These are phyloP conservation scores for Gryon sp. DNA, from an alignment of 1,140 invertebrate genomes.

Conservation along the genomic window DNA sequence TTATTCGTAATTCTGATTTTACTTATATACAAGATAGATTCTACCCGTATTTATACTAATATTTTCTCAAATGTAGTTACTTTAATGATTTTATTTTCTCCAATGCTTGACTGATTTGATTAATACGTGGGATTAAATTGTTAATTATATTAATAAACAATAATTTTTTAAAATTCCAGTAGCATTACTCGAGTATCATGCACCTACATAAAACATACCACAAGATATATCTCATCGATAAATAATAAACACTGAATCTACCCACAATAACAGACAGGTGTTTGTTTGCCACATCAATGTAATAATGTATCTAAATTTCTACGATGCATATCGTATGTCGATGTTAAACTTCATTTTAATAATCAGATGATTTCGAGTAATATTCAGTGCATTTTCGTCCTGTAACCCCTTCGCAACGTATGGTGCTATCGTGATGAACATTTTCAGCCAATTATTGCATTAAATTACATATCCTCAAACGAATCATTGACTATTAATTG, in stretches of 20 bases:
- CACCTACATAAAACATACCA: conserved; percentile 32
- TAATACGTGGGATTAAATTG: too few relatives aligned
- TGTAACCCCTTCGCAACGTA: too few relatives aligned
- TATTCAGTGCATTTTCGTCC: too few relatives aligned
- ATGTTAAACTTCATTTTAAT: conserved; percentile 18
- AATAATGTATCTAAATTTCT: conserved; percentile 30
- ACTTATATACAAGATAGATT: too few relatives aligned
- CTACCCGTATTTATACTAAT: too few relatives aligned
- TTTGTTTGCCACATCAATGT: conserved; percentile 39
- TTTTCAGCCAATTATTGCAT: conserved; percentile 3
- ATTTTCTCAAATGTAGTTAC: too few relatives aligned
- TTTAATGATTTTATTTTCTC: too few relatives aligned
- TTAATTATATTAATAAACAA: too few relatives aligned
- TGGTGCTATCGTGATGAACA: too few relatives aligned
- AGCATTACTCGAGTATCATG: conserved; percentile 10
- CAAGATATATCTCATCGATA: conserved; percentile 20
- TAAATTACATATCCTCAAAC: not conserved
- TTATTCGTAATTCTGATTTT: too few relatives aligned
- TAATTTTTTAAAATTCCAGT: too few relatives aligned
- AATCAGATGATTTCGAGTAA: not conserved
- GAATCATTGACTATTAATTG: conserved; percentile 22
- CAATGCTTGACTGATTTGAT: too few relatives aligned
- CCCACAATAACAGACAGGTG: conserved; percentile 29
- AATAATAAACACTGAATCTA: conserved; percentile 25
- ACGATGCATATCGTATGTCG: conserved; percentile 16